A percentile compares a stretch with the other conserved stretches of the same genome.
phyloP scores from a whole-genome alignment of 1,140 invertebrate genomes.

The Polypedilum pembai region DNA sequence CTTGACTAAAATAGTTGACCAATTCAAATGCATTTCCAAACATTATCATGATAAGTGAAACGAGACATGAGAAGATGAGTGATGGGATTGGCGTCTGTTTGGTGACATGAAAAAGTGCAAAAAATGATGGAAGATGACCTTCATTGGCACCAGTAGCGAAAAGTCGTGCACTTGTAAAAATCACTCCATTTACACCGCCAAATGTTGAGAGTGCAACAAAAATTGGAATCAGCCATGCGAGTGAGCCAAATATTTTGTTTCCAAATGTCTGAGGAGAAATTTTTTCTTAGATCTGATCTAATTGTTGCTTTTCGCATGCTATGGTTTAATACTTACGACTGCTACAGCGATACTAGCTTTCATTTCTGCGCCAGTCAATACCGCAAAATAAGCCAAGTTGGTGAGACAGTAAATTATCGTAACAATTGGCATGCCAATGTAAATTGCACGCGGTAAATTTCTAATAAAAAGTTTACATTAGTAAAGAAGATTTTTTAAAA shows the following conservation, averaged over 20 bases:
- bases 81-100: slow-evolving; percentile 74
- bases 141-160: slow-evolving; percentile 72
- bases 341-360: slow-evolving; percentile 72
- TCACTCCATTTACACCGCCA: slow-evolving; percentile 84
- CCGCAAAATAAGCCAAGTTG: slow-evolving; percentile 84
- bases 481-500: neutral
- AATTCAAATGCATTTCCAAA: slow-evolving; percentile 62
- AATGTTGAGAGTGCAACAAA: slow-evolving; percentile 79
- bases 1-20: slow-evolving; percentile 74
- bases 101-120: slow-evolving; percentile 67
- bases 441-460: slow-evolving; percentile 78
- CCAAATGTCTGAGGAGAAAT: slow-evolving; percentile 60
- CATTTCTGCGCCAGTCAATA: slow-evolving; percentile 71
- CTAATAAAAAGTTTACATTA: slow-evolving; percentile 46
- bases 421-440: slow-evolving; percentile 78
- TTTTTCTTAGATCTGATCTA: neutral
- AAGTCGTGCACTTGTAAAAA: slow-evolving; percentile 78
- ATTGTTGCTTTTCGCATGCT: neutral
- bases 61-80: slow-evolving; percentile 64
- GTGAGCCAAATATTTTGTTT: slow-evolving; percentile 62
- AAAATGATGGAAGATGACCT: slow-evolving; percentile 71
- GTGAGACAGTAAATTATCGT: slow-evolving; percentile 80
- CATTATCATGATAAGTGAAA: slow-evolving; percentile 63
- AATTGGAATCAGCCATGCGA: slow-evolving; percentile 77
- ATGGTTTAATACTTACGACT: slow-evolving; percentile 52